Evolutionary conservation across 2,113 vertebrate species (phyloP).

Genomic region (Pycnonotus jocosus): DNA sequence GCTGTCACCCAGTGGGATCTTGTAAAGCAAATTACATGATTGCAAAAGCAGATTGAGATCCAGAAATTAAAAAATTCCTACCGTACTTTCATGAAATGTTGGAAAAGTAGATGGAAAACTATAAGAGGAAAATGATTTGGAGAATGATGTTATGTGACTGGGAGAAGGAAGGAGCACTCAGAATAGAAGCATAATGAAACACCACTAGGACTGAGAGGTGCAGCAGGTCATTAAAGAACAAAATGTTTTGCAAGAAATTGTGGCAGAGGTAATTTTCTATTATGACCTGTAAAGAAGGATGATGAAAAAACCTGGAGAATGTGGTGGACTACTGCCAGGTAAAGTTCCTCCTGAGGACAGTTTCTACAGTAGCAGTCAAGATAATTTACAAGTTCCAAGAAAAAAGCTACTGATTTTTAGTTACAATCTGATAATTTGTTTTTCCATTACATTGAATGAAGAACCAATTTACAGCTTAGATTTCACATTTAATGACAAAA

Average conservation of each 20-base stretch:
- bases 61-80: background rate
- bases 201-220: background rate
- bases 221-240: background rate
- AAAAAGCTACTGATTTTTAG: background rate
- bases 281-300: background rate
- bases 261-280: background rate
- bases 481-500: background rate
- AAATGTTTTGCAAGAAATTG: background rate
- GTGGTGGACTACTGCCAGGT: background rate
- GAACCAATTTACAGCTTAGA: background rate
- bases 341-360: background rate
- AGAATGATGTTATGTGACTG: background rate
- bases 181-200: background rate
- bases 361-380: background rate
- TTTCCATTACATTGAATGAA: background rate
- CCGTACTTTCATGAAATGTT: background rate
- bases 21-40: background rate
- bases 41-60: background rate
- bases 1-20: background rate
- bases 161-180: background rate
- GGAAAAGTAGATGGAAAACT: background rate
- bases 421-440: background rate
- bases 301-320: background rate
- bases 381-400: background rate
- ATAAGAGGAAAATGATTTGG: background rate